Percentiles rank a stretch among this genome's conserved stretches.
These are phyloP conservation scores for Odontomachus brunneus DNA, from an alignment of 1,140 invertebrate species.

Conservation along the genomic window DNA sequence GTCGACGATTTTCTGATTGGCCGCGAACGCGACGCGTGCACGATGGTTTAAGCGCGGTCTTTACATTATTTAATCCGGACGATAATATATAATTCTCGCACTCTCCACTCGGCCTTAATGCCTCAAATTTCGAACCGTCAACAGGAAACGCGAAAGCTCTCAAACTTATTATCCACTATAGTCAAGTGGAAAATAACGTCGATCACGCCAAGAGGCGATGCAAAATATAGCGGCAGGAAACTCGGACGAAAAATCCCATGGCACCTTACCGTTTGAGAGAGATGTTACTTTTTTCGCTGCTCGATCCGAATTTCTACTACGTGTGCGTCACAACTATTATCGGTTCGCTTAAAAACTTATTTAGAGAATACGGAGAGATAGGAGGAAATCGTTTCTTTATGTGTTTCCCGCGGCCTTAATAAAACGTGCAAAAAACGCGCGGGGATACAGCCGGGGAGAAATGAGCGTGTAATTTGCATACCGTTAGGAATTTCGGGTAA, in stretches of 20 bases:
- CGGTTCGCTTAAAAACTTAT: too few species aligned
- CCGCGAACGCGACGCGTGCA: slow-evolving; percentile 15
- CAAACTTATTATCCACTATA: slow-evolving; percentile 64
- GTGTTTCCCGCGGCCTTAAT: too few species aligned
- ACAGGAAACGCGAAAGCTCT: slow-evolving; percentile 59
- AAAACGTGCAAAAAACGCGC: too few species aligned
- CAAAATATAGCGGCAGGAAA: slow-evolving; percentile 15
- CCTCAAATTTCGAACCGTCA: slow-evolving; percentile 38
- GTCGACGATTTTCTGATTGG: slow-evolving; percentile 75
- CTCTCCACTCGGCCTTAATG: slow-evolving; percentile 26
- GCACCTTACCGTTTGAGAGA: neutral
- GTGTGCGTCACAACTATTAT: too few species aligned
- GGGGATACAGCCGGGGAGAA: too few species aligned
- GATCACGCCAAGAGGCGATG: slow-evolving; percentile 13
- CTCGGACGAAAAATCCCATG: slow-evolving; percentile 33
- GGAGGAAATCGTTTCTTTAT: too few species aligned
- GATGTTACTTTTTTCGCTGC: too few species aligned
- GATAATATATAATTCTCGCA: neutral
- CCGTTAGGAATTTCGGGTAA: too few species aligned
- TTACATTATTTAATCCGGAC: slow-evolving; percentile 53
- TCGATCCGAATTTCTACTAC: too few species aligned
- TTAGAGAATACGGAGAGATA: too few species aligned
- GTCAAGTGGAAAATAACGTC: slow-evolving; percentile 67
- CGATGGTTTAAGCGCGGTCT: slow-evolving; percentile 38
- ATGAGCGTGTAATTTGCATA: too few species aligned